Evolutionary conservation across 2,888 invertebrate genomes (phyloP), one percentile per base, ranked within the genome.

Genomic region (Steromphala cineraria): DNA sequence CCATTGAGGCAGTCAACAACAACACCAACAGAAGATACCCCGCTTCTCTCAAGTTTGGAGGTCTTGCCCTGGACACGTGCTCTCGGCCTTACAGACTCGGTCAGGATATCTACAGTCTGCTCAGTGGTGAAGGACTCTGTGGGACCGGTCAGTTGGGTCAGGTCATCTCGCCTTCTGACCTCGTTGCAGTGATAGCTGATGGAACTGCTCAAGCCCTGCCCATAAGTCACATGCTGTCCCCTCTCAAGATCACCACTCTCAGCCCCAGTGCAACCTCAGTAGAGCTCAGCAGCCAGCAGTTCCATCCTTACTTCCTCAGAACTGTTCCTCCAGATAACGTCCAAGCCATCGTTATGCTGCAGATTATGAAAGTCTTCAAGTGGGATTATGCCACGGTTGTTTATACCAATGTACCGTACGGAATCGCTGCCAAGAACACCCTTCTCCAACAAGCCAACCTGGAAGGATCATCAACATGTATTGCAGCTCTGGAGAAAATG

Each of bases 61-160:
- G 92, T 3, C 82, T 93, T 4, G 91, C 92, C 2, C 86, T 94
- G 40, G 94, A 94, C 84, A 92, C 92, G 40, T 94, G 94, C 81
- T 89, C 90, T 40, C 90, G 74, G 85, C 89, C 4, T 88, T 89
- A 83, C 21, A 86, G 92, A 46, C 91, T 93, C 3, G 90, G 93
- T 13, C 92, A 92, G 80, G 91, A 93, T 83, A 81, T 93, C 13
- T 93, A 92, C 88, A 92, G 90, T 79, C 89, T 92, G 67, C 89
- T 93, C 52, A 91, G 92, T 76, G 93, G 93, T 17, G 90, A 90
- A 75, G 90, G 91, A 80, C 78, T 94, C 83, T 90, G 92, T 89
- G 81, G 89, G 82, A 87, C 89, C 4, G 85, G 82, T 24, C 80
- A 82, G 19, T 71, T 79, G 77, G 85, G 84, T 75, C 81, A 91